A percentile compares a stretch with the other conserved stretches of the same genome.
Conservation (phyloP, 2,797 vertebrate species). For the Pogoniulus pusillus region DNA sequence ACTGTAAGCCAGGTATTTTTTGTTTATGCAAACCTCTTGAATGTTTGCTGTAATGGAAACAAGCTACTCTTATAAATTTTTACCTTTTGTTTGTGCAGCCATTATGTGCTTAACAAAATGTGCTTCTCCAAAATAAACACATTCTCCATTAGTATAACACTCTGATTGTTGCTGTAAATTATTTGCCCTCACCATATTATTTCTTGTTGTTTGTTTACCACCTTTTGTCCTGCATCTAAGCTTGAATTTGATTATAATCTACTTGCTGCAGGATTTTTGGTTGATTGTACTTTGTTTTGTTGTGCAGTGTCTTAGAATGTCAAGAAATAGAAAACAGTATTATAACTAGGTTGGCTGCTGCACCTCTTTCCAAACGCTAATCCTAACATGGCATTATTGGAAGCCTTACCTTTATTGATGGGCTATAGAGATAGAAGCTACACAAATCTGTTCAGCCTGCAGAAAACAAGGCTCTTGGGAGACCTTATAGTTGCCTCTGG, state of each 20-base stretch:
- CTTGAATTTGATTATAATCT: neutral
- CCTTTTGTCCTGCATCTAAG: neutral
- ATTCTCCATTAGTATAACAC: neutral
- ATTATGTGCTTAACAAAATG: neutral
- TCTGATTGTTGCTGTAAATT: neutral
- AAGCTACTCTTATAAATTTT: neutral
- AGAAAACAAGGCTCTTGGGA: too few relatives aligned
- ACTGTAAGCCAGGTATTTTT: neutral
- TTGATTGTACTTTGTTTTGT: too few relatives aligned
- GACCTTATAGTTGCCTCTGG: too few relatives aligned
- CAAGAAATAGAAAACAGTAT: neutral
- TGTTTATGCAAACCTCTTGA: neutral
- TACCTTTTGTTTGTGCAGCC: neutral
- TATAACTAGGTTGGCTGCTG: neutral
- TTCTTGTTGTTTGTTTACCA: neutral
- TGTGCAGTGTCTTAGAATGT: neutral
- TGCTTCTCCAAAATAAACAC: neutral
- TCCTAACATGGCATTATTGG: neutral
- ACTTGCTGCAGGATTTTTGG: neutral
- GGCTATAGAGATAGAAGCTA: neutral
- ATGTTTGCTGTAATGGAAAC: neutral
- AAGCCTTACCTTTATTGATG: neutral
- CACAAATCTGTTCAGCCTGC: neutral
- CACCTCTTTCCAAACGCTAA: neutral
- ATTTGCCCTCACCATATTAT: neutral